Evolutionary conservation across 1,140 invertebrate genomes (phyloP).

Genomic region (Anthonomus grandis): DNA sequence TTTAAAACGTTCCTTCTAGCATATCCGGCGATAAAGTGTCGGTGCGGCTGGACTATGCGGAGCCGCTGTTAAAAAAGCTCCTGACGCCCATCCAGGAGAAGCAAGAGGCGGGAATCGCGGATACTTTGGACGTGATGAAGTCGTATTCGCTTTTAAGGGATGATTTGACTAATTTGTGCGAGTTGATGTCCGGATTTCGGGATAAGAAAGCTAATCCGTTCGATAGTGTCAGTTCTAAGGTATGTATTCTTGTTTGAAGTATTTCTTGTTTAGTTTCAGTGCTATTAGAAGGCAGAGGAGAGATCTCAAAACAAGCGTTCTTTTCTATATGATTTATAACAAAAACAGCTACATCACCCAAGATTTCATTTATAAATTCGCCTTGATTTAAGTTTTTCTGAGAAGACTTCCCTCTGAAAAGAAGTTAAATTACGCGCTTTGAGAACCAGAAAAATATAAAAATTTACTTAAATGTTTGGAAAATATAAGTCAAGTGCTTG

Average conservation of each 20-base stretch:
- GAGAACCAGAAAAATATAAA: no score
- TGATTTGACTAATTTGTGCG: slow-evolving; percentile 84
- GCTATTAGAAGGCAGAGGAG: no score
- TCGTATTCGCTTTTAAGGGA: slow-evolving; percentile 84
- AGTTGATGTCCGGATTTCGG: slow-evolving; percentile 81
- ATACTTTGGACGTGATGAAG: slow-evolving; percentile 74
- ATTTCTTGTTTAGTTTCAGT: slow-evolving; percentile 14
- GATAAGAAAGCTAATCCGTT: slow-evolving; percentile 68
- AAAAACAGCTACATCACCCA: neutral
- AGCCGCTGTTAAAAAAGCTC: slow-evolving; percentile 67
- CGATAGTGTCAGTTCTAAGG: slow-evolving; percentile 74
- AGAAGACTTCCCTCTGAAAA: no score
- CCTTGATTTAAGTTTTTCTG: no score
- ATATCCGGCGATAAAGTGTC: slow-evolving; percentile 74
- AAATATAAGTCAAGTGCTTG: no score
- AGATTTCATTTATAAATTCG: no score
- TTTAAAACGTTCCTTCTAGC: slow-evolving; percentile 47
- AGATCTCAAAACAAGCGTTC: no score
- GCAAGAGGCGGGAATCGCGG: slow-evolving; percentile 68
- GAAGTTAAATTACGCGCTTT: no score
- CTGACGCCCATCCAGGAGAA: slow-evolving; percentile 67
- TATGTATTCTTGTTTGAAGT: slow-evolving; percentile 44
- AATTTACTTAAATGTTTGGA: no score
- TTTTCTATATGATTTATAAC: no score
- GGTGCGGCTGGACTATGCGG: slow-evolving; percentile 80